Evolutionary conservation across 2,888 invertebrate genomes (phyloP).

Genomic region (Agrilus mali): DNA sequence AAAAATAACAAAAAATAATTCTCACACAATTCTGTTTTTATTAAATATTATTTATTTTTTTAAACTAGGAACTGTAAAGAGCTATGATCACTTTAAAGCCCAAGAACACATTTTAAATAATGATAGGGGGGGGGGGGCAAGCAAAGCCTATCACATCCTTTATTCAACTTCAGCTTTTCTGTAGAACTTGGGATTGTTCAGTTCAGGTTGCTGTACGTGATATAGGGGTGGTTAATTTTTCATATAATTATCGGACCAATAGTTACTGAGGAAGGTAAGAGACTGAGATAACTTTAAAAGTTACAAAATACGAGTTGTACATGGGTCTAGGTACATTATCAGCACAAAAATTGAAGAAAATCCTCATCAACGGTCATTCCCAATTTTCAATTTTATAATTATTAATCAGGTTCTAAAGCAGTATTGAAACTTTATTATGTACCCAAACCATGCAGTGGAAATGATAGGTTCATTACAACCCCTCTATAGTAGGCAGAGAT

Average conservation of each 20-base stretch:
- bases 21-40: neutral
- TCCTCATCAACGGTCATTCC: too few species aligned
- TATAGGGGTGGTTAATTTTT: conserved; percentile 68
- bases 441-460: too few species aligned
- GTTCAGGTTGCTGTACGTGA: conserved; percentile 63
- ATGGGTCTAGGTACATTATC: too few species aligned
- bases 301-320: too few species aligned
- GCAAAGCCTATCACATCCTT: conserved; percentile 71
- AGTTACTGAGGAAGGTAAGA: conserved; percentile 84
- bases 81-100: conserved; percentile 71
- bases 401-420: too few species aligned
- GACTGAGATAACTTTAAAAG: too few species aligned
- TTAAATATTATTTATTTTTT: conserved; percentile 26
- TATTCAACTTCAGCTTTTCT: conserved; percentile 81
- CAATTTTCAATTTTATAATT: too few species aligned
- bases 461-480: too few species aligned
- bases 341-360: too few species aligned
- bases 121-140: conserved; percentile 89
- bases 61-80: conserved; percentile 63
- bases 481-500: too few species aligned
- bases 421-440: too few species aligned
- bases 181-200: conserved; percentile 90
- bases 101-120: conserved; percentile 81
- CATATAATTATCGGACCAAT: conserved; percentile 63
- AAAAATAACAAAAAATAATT: conserved; percentile 13